Base-by-base conservation (phyloP, 2,888 invertebrate species). In the Gymnosoma rotundatum region DNA sequence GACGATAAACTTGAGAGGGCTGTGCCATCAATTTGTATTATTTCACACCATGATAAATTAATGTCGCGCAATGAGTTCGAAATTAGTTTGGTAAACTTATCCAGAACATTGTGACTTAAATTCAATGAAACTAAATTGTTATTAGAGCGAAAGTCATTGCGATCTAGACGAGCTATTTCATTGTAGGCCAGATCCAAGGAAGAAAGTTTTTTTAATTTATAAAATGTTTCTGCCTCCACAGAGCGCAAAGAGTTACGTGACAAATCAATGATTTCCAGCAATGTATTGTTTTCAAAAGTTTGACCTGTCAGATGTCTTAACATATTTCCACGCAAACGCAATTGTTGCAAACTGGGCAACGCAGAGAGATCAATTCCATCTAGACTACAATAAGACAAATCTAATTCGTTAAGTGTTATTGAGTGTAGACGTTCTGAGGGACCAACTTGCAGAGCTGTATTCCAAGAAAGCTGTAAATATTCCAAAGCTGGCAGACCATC, bases 171-270 rank as follows among this genome's bases (percentile, higher is more conserved):
- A 0, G 93, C 93, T 74, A 96, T 93, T 90, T 94, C 94, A 90
- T 96, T 96, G 90, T 93, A 94, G 0, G 96, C 96, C 85, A 96
- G 91, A 90, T 96, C 95, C 67, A 96, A 91, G 83, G 93, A 90
- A 87, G 94, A 94, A 7, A 96, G 89, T 84, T 93, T 92, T 83
- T 91, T 91, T 4, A 96, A 89, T 14, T 93, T 94, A 63, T 92
- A 92, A 89, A 96, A 96, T 0, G 95, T 94, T 84, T 94, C 94
- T 73, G 91, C 90, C 86, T 94, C 94, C 32, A 96, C 89, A 0
- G 92, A 92, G 12, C 93, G 94, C 56, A 96, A 93, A 20, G 94
- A 94, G 90, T 96, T 96, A 58, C 93, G 93, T 0, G 95, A 95
- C 52, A 96, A 89, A 89, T 95, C 95, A 18, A 96, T 89, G 75